Conservation (phyloP, 2,797 vertebrate species). For the Hapalemur alaotrensis region DNA sequence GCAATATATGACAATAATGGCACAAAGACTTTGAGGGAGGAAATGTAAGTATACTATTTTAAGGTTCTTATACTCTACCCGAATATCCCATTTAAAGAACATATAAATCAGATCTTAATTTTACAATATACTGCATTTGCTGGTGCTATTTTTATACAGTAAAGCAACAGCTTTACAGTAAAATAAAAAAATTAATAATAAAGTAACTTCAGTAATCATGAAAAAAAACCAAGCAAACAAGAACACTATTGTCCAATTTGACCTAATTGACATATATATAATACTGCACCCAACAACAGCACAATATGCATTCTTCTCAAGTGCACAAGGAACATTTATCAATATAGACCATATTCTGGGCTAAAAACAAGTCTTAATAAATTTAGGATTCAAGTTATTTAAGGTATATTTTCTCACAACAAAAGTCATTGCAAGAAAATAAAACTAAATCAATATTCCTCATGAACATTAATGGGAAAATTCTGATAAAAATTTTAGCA, state of each 20-base stretch:
- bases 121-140: not conserved
- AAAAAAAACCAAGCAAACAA: not conserved
- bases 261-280: not conserved
- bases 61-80: not conserved
- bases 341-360: not conserved
- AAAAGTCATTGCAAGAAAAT: not conserved
- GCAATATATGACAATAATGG: not conserved
- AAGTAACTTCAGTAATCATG: slow-evolving; percentile 5
- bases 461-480: not conserved
- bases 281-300: not conserved
- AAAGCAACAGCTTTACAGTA: not conserved
- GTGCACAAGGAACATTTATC: not conserved
- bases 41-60: not conserved
- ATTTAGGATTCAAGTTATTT: slow-evolving; percentile 10
- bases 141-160: slow-evolving; percentile 15
- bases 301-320: not conserved
- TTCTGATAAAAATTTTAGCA: not conserved
- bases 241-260: not conserved
- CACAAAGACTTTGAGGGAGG: not conserved
- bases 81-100: not conserved
- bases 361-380: not conserved
- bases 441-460: not conserved
- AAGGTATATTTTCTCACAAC: not conserved
- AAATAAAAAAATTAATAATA: slow-evolving; percentile 64
- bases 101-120: not conserved